These are phyloP conservation scores for Drosophila truncata DNA, from an alignment of 1,140 invertebrate genomes.

Conservation along the genomic window DNA sequence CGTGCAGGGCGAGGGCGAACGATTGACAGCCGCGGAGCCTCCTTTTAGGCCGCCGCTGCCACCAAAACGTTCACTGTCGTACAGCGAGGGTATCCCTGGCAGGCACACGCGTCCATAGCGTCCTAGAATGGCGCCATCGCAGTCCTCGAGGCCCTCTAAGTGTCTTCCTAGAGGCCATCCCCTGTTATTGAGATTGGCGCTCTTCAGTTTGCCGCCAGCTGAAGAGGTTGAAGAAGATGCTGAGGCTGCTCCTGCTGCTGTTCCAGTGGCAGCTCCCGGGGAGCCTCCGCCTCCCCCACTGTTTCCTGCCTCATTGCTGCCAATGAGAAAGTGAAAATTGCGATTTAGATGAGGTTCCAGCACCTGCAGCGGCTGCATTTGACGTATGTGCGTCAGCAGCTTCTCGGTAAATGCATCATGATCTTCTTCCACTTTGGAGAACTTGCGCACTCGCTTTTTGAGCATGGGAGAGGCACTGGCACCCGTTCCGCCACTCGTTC, in stretches of 20 bases:
- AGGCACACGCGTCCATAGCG: slow-evolving; percentile 91
- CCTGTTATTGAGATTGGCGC: slow-evolving; percentile 23
- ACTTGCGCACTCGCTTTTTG: slow-evolving; percentile 91
- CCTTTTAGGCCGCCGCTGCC: slow-evolving; percentile 42
- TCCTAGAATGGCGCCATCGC: slow-evolving; percentile 87
- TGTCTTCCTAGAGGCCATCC: slow-evolving; percentile 30
- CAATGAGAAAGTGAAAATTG: slow-evolving; percentile 90
- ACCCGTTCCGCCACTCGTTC: neutral
- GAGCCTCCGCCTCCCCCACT: neutral
- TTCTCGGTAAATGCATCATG: slow-evolving; percentile 96
- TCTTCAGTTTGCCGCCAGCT: slow-evolving; percentile 47
- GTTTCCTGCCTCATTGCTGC: slow-evolving; percentile 86
- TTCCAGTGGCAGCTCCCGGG: no score
- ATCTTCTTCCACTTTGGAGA: slow-evolving; percentile 95
- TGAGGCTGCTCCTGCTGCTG: no score
- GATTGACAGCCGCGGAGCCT: neutral
- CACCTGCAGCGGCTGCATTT: slow-evolving; percentile 93
- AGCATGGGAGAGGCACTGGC: slow-evolving; percentile 38
- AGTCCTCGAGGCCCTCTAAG: slow-evolving; percentile 24
- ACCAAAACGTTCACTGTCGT: slow-evolving; percentile 75
- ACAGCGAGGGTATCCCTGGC: slow-evolving; percentile 85
- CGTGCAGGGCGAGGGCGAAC: slow-evolving; percentile 38
- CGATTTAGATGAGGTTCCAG: slow-evolving; percentile 94
- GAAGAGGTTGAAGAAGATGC: neutral
- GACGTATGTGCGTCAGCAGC: slow-evolving; percentile 93